Percentiles rank a stretch among this genome's conserved stretches.
These are phyloP conservation scores for Ptilonorhynchus violaceus DNA, from an alignment of 2,113 vertebrate genomes.

Conservation along the genomic window DNA sequence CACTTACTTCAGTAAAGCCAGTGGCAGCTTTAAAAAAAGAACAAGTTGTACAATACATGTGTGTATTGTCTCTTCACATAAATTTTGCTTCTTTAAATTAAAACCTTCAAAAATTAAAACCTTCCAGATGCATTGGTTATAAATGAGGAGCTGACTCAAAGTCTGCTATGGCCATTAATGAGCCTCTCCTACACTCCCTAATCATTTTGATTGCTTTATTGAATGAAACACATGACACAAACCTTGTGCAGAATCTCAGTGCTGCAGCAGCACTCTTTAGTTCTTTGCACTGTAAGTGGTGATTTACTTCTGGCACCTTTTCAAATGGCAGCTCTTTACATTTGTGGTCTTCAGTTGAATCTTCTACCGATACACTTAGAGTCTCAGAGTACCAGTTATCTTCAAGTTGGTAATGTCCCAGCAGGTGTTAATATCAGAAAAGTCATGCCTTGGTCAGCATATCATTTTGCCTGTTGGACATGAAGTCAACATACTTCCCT, in stretches of 20 bases:
- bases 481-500: neutral
- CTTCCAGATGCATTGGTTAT: neutral
- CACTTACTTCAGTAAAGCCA: neutral
- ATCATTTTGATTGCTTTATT: constrained; percentile 66
- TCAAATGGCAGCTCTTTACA: constrained; percentile 38
- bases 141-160: constrained; percentile 34
- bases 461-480: neutral
- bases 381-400: neutral
- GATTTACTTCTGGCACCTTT: constrained; percentile 42
- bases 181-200: constrained; percentile 52
- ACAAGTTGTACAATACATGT: neutral
- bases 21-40: neutral
- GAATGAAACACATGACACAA: constrained; percentile 35
- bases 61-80: neutral
- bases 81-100: constrained; percentile 38
- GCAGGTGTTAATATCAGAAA: neutral
- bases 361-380: neutral
- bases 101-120: constrained; percentile 18
- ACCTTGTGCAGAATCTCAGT: constrained; percentile 7
- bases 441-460: neutral
- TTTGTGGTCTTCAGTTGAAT: neutral
- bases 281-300: constrained; percentile 14
- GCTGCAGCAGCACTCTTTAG: neutral
- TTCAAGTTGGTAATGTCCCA: neutral
- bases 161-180: constrained; percentile 12